Conservation (phyloP, 1,140 invertebrate genomes). For the Neodiprion fabricii region DNA sequence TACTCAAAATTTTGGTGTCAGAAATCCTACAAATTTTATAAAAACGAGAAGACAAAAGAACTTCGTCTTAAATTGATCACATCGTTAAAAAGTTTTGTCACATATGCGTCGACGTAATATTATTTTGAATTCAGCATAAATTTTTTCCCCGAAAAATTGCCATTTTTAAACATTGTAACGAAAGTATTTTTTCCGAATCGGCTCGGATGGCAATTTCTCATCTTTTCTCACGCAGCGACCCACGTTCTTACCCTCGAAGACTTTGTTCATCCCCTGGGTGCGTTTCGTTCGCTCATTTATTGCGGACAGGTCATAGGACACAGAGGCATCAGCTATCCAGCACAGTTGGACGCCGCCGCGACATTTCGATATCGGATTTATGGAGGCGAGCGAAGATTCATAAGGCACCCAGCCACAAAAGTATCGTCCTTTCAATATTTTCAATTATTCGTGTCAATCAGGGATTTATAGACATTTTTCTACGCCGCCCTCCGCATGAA, state of each 20-base stretch:
- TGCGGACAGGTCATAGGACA: background rate
- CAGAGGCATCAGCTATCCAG: background rate
- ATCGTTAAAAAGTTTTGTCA: too few relatives aligned
- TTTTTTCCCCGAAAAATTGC: too few relatives aligned
- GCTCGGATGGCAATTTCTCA: too few relatives aligned
- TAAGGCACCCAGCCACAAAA: background rate
- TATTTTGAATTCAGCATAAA: too few relatives aligned
- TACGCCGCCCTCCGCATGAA: background rate
- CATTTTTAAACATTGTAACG: too few relatives aligned
- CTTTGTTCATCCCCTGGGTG: background rate
- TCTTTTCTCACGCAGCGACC: background rate
- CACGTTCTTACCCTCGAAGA: background rate
- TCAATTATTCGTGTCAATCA: background rate
- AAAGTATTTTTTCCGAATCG: too few relatives aligned
- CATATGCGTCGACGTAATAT: too few relatives aligned
- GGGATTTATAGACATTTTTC: background rate
- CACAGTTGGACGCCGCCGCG: background rate
- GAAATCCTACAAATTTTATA: too few relatives aligned
- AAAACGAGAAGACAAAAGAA: too few relatives aligned
- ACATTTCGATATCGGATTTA: conserved; percentile 5
- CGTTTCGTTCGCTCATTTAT: background rate
- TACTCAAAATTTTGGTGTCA: too few relatives aligned
- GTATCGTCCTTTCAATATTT: background rate
- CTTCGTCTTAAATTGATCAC: too few relatives aligned
- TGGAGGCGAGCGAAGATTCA: conserved; percentile 1